phyloP scores from a whole-genome alignment of 2,888 invertebrate genomes.

The Patella depressa region DNA sequence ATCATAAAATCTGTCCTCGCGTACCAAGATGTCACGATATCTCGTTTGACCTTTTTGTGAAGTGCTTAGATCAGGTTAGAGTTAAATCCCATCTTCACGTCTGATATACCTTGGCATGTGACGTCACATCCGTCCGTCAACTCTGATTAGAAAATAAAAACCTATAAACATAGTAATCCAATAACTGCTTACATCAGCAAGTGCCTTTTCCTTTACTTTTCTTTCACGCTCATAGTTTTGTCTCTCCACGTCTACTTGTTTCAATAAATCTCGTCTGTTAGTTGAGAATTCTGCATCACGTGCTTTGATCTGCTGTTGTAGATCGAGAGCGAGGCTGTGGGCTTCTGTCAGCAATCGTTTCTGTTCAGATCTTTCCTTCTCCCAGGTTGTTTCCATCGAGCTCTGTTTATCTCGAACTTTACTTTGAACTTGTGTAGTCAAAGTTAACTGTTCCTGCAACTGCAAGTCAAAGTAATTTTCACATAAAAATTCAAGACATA shows the following conservation, averaged over 20 bases:
- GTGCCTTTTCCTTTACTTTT: conserved; percentile 42
- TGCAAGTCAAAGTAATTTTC: conserved; percentile 26
- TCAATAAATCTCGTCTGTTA: conserved; percentile 79
- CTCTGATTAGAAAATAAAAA: no score
- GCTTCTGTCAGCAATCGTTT: conserved; percentile 59
- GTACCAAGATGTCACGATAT: no score
- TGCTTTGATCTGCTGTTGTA: conserved; percentile 61
- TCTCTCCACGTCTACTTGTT: conserved; percentile 75
- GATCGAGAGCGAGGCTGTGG: conserved; percentile 59
- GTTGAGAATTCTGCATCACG: conserved; percentile 57
- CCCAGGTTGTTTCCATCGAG: conserved; percentile 58
- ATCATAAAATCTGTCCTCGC: no score
- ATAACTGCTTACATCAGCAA: conserved; percentile 45
- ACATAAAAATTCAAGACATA: no score
- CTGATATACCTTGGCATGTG: no score
- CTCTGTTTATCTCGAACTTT: conserved; percentile 50
- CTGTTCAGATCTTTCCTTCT: conserved; percentile 59
- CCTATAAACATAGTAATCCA: background rate
- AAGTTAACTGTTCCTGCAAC: conserved; percentile 56
- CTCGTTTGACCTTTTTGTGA: no score
- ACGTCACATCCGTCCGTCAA: no score
- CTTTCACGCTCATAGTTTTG: conserved; percentile 48
- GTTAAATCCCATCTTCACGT: no score
- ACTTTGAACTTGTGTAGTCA: conserved; percentile 45
- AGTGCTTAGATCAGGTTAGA: no score